phyloP scores from a whole-genome alignment of 2,113 vertebrate genomes.

The Plecotus auritus region DNA sequence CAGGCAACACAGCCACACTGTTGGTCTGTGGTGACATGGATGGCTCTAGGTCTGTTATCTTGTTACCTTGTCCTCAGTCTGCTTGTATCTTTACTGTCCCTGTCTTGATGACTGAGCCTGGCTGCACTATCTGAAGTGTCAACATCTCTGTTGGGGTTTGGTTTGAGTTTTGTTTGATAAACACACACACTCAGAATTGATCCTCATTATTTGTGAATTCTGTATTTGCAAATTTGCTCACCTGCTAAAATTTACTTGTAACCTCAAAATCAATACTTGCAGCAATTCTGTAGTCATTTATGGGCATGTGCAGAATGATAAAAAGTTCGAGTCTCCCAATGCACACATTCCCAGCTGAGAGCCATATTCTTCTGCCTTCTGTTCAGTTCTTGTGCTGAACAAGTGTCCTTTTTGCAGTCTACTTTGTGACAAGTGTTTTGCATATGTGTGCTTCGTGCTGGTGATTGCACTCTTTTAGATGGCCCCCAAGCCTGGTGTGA shows the following conservation, averaged over 20 bases:
- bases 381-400: neutral
- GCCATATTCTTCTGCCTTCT: neutral
- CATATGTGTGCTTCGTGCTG: neutral
- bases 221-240: neutral
- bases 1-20: neutral
- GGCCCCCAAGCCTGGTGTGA: neutral
- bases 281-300: neutral
- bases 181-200: neutral
- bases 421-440: neutral
- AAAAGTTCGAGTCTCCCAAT: neutral
- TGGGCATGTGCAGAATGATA: neutral
- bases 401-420: neutral
- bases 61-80: neutral
- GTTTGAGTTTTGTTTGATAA: neutral
- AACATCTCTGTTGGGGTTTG: neutral
- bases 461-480: neutral
- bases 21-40: neutral
- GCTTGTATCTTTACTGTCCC: neutral
- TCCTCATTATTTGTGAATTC: neutral
- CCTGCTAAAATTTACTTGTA: neutral
- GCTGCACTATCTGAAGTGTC: neutral
- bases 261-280: neutral
- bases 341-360: fast-evolving
- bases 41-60: neutral
- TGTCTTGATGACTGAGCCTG: neutral